Evolutionary conservation across 2,797 vertebrate species (phyloP).

Genomic region (Sebastes taczanowskii): DNA sequence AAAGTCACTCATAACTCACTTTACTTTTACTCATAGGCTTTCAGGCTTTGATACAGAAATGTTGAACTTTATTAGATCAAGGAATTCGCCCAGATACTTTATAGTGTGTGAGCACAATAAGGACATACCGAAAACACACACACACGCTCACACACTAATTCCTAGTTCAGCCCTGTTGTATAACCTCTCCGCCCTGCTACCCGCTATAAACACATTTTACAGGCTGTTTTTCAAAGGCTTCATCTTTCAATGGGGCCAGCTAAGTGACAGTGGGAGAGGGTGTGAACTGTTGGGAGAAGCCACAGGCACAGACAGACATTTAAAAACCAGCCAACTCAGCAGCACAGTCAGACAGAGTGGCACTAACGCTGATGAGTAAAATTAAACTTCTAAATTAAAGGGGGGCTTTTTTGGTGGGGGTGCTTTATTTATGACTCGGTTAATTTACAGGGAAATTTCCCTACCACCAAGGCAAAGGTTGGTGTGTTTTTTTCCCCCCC

Average conservation of each 20-base stretch:
- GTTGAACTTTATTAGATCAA: constrained; percentile 21
- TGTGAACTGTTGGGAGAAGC: constrained; percentile 73
- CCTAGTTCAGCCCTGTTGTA: constrained; percentile 23
- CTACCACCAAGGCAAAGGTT: neutral
- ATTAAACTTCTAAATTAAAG: constrained; percentile 66
- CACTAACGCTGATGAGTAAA: constrained; percentile 62
- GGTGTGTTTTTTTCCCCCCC: neutral
- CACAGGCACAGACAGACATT: constrained; percentile 66
- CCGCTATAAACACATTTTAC: constrained; percentile 79
- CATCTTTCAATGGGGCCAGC: constrained; percentile 60
- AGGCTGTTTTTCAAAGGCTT: constrained; percentile 66
- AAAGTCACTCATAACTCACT: neutral
- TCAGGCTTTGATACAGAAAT: neutral
- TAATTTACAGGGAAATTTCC: constrained; percentile 35
- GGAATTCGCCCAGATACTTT: constrained; percentile 24
- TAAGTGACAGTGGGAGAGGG: constrained; percentile 75
- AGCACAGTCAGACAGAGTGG: constrained; percentile 60
- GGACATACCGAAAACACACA: neutral
- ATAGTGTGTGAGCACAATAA: constrained; percentile 28
- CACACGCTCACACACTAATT: constrained; percentile 3
- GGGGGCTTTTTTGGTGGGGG: constrained; percentile 13
- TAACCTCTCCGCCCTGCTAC: constrained; percentile 48
- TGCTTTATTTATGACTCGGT: constrained; percentile 47
- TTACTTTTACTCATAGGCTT: neutral
- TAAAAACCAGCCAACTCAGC: constrained; percentile 62